Base-by-base conservation (phyloP, 2,888 invertebrate species). In the Atethmia centrago region DNA sequence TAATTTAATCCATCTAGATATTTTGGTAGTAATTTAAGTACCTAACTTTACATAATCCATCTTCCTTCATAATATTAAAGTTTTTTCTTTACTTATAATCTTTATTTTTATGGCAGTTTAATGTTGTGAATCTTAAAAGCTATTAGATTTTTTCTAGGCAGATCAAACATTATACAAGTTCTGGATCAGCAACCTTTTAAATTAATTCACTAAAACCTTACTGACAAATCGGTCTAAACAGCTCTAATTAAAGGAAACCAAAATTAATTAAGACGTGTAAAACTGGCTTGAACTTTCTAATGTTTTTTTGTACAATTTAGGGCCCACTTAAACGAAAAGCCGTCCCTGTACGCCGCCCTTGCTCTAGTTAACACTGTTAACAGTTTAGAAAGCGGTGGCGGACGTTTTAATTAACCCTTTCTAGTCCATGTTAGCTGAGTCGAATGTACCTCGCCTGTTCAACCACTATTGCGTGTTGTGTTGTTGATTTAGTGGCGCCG, bases 351-450 rank as follows among this genome's bases (percentile, higher is more conserved):
- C 21, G 31, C 61, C 68, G 74, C 72, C 78, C 71, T 84, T 85
- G 83, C 81, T 79, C 81, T 76, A 82, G 88, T 84, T 85, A 87
- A 85, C 85, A 84, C 71, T 82, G 86, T 85, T 87, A 88, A 85
- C 87, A 87, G 89, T 87, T 87, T 83, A 81, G 84, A 85, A 83
- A 84, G 86, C 84, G 79, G 71, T 69, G 74, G 87, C 77, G 86
- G 89, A 91, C 89, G 87, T 91, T 93, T 92, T 93, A 93, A 94
- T 94, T 94, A 94, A 93, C 91, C 90, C 90, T 90, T 89, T 87
- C 86, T 83, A 80, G 82, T 74, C 71, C 75, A 86, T 83, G 87
- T 86, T 84, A 79, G 77, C 70, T 61, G 73, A 79, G 79, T 79
- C 83, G 83, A 83, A 85, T 82, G 74, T 85, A 83, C 82, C 71